Percentiles rank a stretch among this genome's conserved stretches.
These are phyloP conservation scores for Aselliscus stoliczkanus DNA, from an alignment of 2,797 vertebrate genomes.

Conservation along the genomic window DNA sequence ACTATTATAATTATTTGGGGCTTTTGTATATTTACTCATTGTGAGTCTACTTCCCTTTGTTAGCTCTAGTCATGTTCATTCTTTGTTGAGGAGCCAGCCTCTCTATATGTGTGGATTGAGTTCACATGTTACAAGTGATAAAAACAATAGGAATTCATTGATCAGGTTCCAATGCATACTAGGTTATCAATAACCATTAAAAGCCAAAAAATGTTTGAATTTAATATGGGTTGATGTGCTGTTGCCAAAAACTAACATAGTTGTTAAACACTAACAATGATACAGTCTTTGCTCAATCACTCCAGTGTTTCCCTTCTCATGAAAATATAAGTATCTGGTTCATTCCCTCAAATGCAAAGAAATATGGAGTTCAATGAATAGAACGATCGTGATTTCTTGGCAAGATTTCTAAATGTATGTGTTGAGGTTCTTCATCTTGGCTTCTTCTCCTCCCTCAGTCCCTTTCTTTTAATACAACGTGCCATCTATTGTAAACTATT, in stretches of 20 bases:
- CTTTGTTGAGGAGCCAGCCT: conserved; percentile 72
- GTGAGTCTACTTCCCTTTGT: conserved; percentile 76
- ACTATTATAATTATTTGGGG: conserved; percentile 81
- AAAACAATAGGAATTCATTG: conserved; percentile 76
- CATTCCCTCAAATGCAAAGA: conserved; percentile 53
- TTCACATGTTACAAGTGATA: conserved; percentile 77
- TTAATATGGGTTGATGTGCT: conserved; percentile 70
- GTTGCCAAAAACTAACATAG: conserved; percentile 71
- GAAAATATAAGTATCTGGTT: conserved; percentile 42
- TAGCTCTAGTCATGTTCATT: conserved; percentile 77
- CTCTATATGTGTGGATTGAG: conserved; percentile 70
- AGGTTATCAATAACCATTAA: conserved; percentile 76
- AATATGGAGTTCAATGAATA: conserved; percentile 23
- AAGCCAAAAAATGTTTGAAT: conserved; percentile 66
- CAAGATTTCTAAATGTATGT: conserved; percentile 68
- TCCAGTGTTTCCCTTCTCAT: conserved; percentile 55
- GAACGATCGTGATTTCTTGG: conserved; percentile 63
- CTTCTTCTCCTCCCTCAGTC: conserved; percentile 51
- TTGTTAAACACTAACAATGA: conserved; percentile 60
- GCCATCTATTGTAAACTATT: conserved; percentile 49
- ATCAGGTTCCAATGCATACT: conserved; percentile 82
- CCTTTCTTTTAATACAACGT: conserved; percentile 16
- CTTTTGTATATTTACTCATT: conserved; percentile 80
- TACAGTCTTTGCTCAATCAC: conserved; percentile 44
- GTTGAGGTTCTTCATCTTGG: conserved; percentile 71